These are phyloP conservation scores for Dicaeum eximium DNA, from an alignment of 2,113 vertebrate genomes.

Conservation along the genomic window DNA sequence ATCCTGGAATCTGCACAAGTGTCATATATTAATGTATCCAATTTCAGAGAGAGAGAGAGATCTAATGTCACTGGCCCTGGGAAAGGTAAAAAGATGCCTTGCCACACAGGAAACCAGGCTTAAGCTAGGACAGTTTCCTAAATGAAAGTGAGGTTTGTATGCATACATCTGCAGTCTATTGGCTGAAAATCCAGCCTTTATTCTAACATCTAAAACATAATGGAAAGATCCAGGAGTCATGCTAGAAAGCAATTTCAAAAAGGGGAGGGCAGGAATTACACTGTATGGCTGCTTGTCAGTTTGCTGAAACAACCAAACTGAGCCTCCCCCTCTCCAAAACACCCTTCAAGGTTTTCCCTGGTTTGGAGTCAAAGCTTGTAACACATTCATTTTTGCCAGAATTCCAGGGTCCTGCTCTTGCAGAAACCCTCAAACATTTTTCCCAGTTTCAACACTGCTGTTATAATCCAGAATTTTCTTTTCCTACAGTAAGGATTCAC, in stretches of 20 bases:
- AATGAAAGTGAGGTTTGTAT: not conserved
- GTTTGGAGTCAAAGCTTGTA: not conserved
- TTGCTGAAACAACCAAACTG: not conserved
- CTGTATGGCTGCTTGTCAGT: not conserved
- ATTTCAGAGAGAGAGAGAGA: not conserved
- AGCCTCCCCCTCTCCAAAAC: not conserved
- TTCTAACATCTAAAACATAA: not conserved
- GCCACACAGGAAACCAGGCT: not conserved
- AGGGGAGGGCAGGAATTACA: not conserved
- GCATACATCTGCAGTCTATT: not conserved
- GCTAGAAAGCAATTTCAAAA: not conserved
- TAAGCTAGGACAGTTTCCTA: not conserved
- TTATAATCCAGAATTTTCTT: not conserved
- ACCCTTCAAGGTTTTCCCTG: not conserved
- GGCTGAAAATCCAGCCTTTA: not conserved
- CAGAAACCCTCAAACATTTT: not conserved
- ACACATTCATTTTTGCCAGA: not conserved
- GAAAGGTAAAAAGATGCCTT: not conserved
- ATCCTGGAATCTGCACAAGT: not conserved
- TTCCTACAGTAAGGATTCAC: not conserved
- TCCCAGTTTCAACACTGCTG: not conserved
- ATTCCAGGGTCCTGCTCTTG: not conserved
- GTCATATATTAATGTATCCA: not conserved
- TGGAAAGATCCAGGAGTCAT: not conserved
- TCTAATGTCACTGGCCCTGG: not conserved